These are phyloP conservation scores for Drosophila colorata DNA, from an alignment of 2,888 invertebrate genomes.

Conservation along the genomic window DNA sequence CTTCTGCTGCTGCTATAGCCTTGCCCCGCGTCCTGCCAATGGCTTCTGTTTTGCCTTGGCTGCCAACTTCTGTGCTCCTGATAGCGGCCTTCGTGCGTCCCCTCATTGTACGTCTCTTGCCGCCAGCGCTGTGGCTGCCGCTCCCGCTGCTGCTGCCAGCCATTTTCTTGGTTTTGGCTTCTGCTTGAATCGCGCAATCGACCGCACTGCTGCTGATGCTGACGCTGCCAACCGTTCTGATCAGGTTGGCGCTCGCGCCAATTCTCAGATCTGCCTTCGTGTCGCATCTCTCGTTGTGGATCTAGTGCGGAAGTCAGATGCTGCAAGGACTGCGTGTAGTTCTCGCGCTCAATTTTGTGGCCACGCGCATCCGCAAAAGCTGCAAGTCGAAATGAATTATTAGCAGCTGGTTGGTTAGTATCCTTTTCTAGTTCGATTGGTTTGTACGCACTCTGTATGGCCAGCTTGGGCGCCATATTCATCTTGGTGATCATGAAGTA, in stretches of 20 bases:
- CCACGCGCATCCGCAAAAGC: conserved; percentile 89
- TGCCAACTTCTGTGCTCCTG: conserved; percentile 1
- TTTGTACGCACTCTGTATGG: conserved; percentile 87
- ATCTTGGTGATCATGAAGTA: conserved; percentile 89
- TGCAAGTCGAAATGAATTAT: conserved; percentile 75
- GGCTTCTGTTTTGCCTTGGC: background rate
- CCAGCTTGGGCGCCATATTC: conserved; percentile 86
- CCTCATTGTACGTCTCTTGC: background rate
- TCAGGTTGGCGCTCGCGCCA: conserved; percentile 16
- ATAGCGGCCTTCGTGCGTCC: background rate
- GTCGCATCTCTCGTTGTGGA: background rate
- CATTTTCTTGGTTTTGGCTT: background rate
- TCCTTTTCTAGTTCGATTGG: background rate
- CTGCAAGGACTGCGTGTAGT: conserved; percentile 84
- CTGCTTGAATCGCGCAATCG: conserved; percentile 3
- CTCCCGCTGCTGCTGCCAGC: background rate
- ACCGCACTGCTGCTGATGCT: background rate
- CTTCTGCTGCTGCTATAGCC: background rate
- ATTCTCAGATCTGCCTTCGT: background rate
- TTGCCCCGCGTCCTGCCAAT: background rate
- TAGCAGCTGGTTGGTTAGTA: background rate
- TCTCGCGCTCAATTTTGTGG: conserved; percentile 88
- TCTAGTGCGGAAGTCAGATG: background rate
- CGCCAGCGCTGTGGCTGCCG: conserved; percentile 1
- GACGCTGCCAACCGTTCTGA: conserved; percentile 6